Base-by-base conservation (phyloP, 2,797 vertebrate species). In the Myotis myotis region DNA sequence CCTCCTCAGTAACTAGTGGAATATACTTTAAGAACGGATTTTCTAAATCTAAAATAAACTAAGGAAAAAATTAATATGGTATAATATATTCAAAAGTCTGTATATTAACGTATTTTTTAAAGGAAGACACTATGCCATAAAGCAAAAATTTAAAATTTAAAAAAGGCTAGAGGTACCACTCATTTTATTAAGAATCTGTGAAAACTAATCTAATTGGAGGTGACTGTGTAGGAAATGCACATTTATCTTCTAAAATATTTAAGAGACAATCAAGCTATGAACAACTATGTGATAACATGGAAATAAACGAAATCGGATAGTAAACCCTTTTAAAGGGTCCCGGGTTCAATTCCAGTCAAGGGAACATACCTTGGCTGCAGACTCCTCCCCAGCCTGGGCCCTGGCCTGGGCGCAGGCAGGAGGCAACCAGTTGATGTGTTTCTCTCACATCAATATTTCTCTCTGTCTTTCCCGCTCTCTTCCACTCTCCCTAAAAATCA, bases 191-290 rank as follows among this genome's bases (percentile, higher is more conserved):
- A 84, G 64, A 93, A 93, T 57, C 47, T 66, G 2, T 51, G 33
- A 89, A 92, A 94, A 94, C 23, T 41, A 93, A 92, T 85, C 28
- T 85, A 68, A 53, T 8, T 60, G 23, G 82, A 87, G n/a, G 9
- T 47, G 5, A 93, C 33, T 60, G 85, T 11, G 10, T 28, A 87
- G 15, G 30, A 70, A 95, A 94, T 79, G 36, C 2, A 85, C n/a
- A 25, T 91, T 71, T 85, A 83, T 47, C 64, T 95, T 89, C 36
- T 38, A 89, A 70, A 93, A 86, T 82, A 93, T 87, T 89, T 92
- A 80, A 91, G 41, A 79, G 17, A 51, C 94, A 91, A 92, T 79
- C 33, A 74, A 92, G 41, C 66, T 84, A 87, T 89, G 33, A 78
- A 38, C 6, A 70, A 80, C 22, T 82, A 93, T 33, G 74, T 38